Conservation (phyloP, 2,797 vertebrate genomes). For the Huso huso region DNA sequence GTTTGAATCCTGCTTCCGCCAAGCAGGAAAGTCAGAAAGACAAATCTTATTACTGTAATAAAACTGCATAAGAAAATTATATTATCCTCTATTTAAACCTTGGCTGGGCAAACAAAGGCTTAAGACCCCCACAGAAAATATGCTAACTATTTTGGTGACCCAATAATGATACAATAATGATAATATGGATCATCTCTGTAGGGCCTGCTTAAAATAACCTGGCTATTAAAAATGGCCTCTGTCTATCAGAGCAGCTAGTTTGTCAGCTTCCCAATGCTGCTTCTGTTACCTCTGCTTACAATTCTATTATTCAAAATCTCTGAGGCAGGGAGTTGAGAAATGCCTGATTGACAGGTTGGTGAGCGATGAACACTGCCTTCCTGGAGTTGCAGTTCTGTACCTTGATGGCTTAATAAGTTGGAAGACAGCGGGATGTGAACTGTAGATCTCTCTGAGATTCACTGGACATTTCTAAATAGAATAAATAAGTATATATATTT, state of each 20-base stretch:
- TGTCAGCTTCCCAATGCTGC: background rate
- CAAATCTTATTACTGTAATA: no score
- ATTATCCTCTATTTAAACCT: no score
- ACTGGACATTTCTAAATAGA: no score
- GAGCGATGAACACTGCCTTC: conserved; percentile 1
- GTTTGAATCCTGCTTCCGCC: no score
- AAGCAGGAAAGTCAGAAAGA: no score
- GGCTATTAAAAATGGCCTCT: background rate
- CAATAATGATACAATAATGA: no score
- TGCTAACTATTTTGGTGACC: no score
- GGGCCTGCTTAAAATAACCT: background rate
- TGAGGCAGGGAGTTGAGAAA: background rate
- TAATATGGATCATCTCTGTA: background rate
- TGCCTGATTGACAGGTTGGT: background rate
- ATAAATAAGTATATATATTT: no score
- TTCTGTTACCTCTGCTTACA: background rate
- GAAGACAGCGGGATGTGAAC: background rate
- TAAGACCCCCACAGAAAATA: no score
- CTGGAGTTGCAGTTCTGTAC: background rate
- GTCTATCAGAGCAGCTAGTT: conserved; percentile 2
- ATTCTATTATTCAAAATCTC: background rate
- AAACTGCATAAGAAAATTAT: no score
- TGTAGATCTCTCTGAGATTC: no score
- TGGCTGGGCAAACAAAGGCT: no score
- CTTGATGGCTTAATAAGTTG: background rate